Evolutionary conservation across 2,113 vertebrate species (phyloP).

Genomic region (Edolisoma coerulescens): DNA sequence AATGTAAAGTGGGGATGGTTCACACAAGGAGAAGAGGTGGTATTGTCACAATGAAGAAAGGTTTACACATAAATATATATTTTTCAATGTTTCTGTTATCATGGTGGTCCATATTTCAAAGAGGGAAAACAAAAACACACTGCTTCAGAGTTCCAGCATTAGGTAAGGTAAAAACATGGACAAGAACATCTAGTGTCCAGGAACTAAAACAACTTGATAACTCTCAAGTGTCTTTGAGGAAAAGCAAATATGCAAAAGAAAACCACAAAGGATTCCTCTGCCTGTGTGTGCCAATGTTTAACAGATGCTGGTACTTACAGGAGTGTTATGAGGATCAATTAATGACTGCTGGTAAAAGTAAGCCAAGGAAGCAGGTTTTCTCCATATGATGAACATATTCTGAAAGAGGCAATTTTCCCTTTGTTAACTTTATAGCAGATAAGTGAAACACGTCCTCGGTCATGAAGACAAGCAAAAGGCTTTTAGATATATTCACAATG

Average conservation of each 20-base stretch:
- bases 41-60: not conserved
- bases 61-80: not conserved
- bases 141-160: not conserved
- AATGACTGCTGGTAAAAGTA: not conserved
- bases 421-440: not conserved
- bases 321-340: slow-evolving; percentile 36
- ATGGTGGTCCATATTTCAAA: not conserved
- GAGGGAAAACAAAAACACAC: not conserved
- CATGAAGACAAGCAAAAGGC: not conserved
- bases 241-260: not conserved
- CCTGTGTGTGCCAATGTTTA: not conserved
- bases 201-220: not conserved
- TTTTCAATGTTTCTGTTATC: not conserved
- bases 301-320: slow-evolving; percentile 23
- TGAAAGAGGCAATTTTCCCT: not conserved
- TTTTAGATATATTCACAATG: not conserved
- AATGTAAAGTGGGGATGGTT: not conserved
- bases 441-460: not conserved
- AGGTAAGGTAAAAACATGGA: not conserved
- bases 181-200: not conserved
- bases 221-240: not conserved
- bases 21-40: not conserved
- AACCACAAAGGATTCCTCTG: not conserved
- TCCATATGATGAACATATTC: not conserved
- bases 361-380: not conserved